phyloP scores from a whole-genome alignment of 1,140 invertebrate species.

The Cherax quadricarinatus region DNA sequence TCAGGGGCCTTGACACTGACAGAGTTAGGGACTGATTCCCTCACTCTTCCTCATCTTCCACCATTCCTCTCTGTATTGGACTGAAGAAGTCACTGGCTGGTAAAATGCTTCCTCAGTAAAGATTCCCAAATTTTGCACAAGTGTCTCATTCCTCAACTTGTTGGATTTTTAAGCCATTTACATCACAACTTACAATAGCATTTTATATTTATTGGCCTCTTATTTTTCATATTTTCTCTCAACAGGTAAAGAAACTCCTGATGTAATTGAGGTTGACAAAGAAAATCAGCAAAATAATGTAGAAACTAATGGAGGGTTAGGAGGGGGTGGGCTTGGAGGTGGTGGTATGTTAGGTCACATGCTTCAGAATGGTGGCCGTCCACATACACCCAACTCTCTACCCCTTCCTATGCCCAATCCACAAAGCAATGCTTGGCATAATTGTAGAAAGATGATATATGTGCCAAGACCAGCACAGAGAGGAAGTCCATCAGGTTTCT shows the following conservation, averaged over 20 bases:
- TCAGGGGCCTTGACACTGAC: no score
- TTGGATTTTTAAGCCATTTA: no score
- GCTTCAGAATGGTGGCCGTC: conserved; percentile 60
- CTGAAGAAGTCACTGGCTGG: no score
- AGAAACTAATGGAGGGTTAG: conserved; percentile 49
- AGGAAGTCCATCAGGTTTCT: conserved; percentile 95
- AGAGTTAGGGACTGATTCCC: no score
- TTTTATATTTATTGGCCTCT: no score
- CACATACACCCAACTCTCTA: conserved; percentile 67
- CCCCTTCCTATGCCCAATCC: conserved; percentile 43
- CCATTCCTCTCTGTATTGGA: no score
- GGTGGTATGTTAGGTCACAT: conserved; percentile 58
- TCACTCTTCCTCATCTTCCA: no score
- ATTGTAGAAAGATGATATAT: conserved; percentile 92
- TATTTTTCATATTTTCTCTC: not conserved
- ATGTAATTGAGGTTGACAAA: conserved; percentile 72
- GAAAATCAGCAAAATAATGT: conserved; percentile 70
- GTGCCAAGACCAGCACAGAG: conserved; percentile 95
- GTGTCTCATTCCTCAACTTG: no score
- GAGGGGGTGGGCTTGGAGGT: conserved; percentile 31
- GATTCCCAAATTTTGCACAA: no score
- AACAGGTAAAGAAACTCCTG: conserved; percentile 68
- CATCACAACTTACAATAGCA: no score
- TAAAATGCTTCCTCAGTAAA: no score
- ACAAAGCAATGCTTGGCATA: conserved; percentile 84